Evolutionary conservation across 1,140 invertebrate species (phyloP), one percentile per base, ranked within the genome.

Genomic region (Philaenus spumarius): DNA sequence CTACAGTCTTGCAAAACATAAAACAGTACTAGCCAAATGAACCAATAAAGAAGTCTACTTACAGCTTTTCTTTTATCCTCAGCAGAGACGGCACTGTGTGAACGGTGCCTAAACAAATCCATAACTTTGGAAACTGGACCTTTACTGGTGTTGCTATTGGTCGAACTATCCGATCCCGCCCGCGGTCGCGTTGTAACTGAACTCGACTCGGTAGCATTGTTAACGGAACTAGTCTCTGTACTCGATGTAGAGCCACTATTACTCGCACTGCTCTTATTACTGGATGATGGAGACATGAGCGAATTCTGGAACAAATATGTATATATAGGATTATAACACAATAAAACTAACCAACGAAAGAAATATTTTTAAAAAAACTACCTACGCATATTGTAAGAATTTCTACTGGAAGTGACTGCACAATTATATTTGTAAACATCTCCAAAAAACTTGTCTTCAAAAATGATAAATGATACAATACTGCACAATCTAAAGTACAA

Each of bases 61-160:
- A 90, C 88, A 77, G 83, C 82, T 78, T 84, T 83, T 52, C 85
- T 72, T 71, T 84, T 86, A 57, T 90, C 87, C 42, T 83, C 82
- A 26, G 85, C 79, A 47, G 79, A 79, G 48, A 82, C 75, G 47
- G 81, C 81, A 65, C 84, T 84, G 64, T 87, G 85, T 53, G 87
- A 86, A 61, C 89, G 79, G 67, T 88, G 84, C 42, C 90, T 79
- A 69, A 94, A 93, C 64, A 94, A 84, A 72, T 94, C 89, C 81
- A 93, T 93, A 40, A 94, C 88, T 78, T 91, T 93, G 55, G 84
- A 85, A 70, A 90, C 88, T 7, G 88, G 83, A 65, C 86, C 87
- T 61, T 77, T 72, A 12, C 53, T 55, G 5, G 22, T 30, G 12
- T 52, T 64, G 50, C 55, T 51, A 17, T 22, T 26, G 15, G 54